These are phyloP conservation scores for Muscicapa adusta DNA, from an alignment of 2,113 vertebrate genomes.

Conservation along the genomic window DNA sequence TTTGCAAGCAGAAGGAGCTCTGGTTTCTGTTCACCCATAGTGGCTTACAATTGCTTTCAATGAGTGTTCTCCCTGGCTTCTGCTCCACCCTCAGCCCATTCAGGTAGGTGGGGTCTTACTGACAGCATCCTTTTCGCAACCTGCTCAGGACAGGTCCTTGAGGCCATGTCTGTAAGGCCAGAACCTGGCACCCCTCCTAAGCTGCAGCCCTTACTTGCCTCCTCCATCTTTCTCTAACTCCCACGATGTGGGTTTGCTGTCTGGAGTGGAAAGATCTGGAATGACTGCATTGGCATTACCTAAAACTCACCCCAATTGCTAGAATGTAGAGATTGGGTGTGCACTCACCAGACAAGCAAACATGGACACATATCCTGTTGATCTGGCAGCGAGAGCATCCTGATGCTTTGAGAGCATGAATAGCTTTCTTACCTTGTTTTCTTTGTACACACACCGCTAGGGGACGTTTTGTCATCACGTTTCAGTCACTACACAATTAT, in stretches of 20 bases:
- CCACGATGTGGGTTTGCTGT: background rate
- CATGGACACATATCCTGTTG: rapidly evolving
- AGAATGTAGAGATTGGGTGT: background rate
- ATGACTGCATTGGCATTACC: rapidly evolving
- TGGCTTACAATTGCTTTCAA: background rate
- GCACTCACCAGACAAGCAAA: background rate
- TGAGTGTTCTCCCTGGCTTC: background rate
- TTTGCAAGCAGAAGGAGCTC: background rate
- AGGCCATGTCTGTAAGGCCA: background rate
- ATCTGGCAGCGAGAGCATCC: background rate
- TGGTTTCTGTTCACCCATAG: background rate
- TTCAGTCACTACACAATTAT: background rate
- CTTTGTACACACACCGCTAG: background rate
- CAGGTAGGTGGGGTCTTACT: background rate
- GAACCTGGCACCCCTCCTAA: background rate
- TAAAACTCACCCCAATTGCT: background rate
- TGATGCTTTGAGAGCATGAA: rapidly evolving
- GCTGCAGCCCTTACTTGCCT: background rate
- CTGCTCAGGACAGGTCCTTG: background rate
- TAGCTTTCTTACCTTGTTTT: background rate
- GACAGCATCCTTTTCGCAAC: background rate
- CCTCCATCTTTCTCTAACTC: background rate
- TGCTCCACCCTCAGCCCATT: background rate
- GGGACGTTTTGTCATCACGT: constrained; percentile 35
- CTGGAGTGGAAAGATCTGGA: background rate